Conservation (phyloP, 2,888 invertebrate species). For the Cataglyphis albicans region DNA sequence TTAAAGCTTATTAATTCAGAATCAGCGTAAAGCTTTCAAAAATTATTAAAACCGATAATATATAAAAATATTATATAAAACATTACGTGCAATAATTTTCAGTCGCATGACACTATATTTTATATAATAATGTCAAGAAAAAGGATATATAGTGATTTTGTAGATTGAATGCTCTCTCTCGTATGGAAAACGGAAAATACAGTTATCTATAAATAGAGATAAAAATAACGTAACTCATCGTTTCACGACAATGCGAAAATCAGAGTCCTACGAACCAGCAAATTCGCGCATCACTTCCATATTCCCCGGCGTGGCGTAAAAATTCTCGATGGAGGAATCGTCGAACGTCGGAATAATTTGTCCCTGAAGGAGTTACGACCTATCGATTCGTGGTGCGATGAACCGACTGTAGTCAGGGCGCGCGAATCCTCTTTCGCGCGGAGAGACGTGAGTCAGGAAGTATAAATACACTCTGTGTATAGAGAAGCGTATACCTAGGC, state of each 20-base stretch:
- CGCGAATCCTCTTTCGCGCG: conserved; percentile 50
- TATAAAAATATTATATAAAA: neutral
- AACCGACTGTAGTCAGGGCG: conserved; percentile 43
- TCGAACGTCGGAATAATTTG: conserved; percentile 54
- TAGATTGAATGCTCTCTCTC: neutral
- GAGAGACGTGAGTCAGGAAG: conserved; percentile 47
- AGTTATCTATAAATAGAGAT: conserved; percentile 1
- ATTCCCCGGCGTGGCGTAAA: conserved; percentile 44
- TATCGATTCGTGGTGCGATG: conserved; percentile 55
- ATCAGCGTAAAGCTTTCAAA: neutral
- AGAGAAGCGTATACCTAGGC: conserved; percentile 26
- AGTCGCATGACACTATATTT: neutral
- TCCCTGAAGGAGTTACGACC: conserved; percentile 56
- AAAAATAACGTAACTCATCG: conserved; percentile 4
- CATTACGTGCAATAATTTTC: neutral
- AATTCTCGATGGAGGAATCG: conserved; percentile 46
- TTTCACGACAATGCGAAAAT: conserved; percentile 36
- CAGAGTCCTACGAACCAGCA: conserved; percentile 24
- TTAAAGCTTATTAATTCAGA: neutral
- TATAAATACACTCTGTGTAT: conserved; percentile 48
- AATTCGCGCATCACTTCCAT: conserved; percentile 49
- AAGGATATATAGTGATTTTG: neutral
- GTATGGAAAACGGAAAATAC: neutral
- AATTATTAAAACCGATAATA: neutral
- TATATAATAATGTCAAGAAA: neutral